Evolutionary conservation across 1,140 invertebrate species (phyloP), one percentile per base, ranked within the genome.

Genomic region (Probaryconus sp.): DNA sequence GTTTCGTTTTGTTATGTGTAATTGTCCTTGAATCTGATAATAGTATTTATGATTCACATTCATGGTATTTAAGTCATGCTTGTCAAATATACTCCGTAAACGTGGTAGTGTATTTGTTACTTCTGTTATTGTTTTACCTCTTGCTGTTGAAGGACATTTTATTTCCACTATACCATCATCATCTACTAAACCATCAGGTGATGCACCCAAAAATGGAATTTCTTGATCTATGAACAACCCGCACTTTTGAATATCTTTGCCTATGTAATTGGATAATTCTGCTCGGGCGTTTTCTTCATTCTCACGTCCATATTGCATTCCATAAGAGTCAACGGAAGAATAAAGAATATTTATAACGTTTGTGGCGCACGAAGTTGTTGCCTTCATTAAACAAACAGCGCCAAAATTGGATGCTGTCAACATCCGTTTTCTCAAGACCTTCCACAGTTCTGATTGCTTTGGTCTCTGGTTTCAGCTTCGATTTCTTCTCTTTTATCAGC

Each of bases 361-460:
- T 30, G 60, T 58, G 16, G 31, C 56, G 50, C 77, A 81, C 13
- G 38, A 64, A 5, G 71, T 80, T 5, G 33, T 53, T 16, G 5
- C 31, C 16, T 50, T 33, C 80, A n/a, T n/a, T n/a, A n/a, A n/a
- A n/a, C n/a, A n/a, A n/a, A n/a, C n/a, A n/a, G n/a, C n/a, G n/a
- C n/a, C 79, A 75, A 83, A 86, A 60, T 84, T 80, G 0, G 81
- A 84, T 20, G 80, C 81, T 10, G 81, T 86, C 21, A 86, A 55
- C 24, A 79, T 33, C 5, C 72, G 43, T 67, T 47, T 42, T 16
- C 81, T 38, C 13, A 79, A 47, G n/a, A 63, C 68, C 11, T 69
- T 31, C 82, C 83, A 85, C 30, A 78, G 5, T 75, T 18, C n/a
- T n/a, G n/a, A n/a, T n/a, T n/a, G n/a, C n/a, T n/a, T n/a, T n/a